Evolutionary conservation across 2,113 vertebrate genomes (phyloP), one percentile per base, ranked within the genome.

Genomic region (Gambusia holbrooki): DNA sequence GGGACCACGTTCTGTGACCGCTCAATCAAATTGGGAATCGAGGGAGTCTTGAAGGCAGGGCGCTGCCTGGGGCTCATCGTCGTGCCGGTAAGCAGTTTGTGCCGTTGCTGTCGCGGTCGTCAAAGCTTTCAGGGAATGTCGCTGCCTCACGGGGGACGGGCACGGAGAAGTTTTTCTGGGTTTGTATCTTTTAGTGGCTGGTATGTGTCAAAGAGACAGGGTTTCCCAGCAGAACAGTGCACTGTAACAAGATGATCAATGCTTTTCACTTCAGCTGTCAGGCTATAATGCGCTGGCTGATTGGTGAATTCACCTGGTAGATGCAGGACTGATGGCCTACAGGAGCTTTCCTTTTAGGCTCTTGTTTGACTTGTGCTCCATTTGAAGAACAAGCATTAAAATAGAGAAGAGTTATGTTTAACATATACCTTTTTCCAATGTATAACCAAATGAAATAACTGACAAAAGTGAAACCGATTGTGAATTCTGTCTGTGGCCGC

Each of bases 191-290:
- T 71, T 27, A 37, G n/a, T 29, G n/a, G 69, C 40, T 72, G 70
- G n/a, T 62, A 42, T 29, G 37, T 73, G 37, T 62, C 61, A 62
- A 73, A 45, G 60, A 73, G 60, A 63, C 28, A 13, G 30, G 37
- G 35, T 48, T 73, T 73, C 60, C 60, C 71, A 63, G 19, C 60
- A 63, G 60, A 63, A 73, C 71, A 63, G 27, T 19, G 37, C 37
- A 45, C 27, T 62, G 71, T 62, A 63, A 73, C 71, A 32, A 63
- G 60, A 45, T 45, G 60, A 73, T 63, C 71, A 63, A 73, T 63
- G 71, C 35, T 45, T 12, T 40, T 73, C 71, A n/a, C 61, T 73
- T 73, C 1, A 13, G 17, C 71, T 73, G 71, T 73, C 71, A 73
- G 37, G 32, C 37, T 25, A 17, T 45, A 63, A 45, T 30, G 37